Base-by-base conservation (phyloP, 2,113 vertebrate genomes). In the Apaloderma vittatum region DNA sequence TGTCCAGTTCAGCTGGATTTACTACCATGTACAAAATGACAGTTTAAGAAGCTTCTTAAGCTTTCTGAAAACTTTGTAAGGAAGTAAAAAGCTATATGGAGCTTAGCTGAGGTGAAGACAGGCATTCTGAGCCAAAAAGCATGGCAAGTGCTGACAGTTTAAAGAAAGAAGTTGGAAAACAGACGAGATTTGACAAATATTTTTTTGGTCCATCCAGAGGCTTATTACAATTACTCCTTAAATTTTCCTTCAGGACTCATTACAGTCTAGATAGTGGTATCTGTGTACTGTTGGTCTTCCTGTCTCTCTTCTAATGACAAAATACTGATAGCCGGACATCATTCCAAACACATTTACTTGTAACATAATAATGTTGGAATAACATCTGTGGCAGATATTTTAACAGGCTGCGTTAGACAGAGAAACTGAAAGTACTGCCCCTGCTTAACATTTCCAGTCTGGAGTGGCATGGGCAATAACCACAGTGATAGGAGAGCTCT, bases 71-170 rank as follows among this genome's bases (percentile, higher is more conserved):
- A 91, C 94, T 81, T 63, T 87, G 73, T 45, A 88, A 91, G 83
- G 92, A 94, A 94, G 76, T 89, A 87, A 81, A 94, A 80, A 85
- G 30, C 80, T 78, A 49, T 37, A 11, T 24, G 57, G 88, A 92
- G 74, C 91, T 97, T 87, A 96, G 88, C 80, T 89, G 91, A 88
- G 92, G 90, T 66, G 91, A 86, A 94, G 83, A 61, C 27, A 68
- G 46, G 80, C 45, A 34, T 62, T 89, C 54, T 32, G 80, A 91
- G 97, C 97, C 97, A 97, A 95, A 91, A 87, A 1, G 3, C 54
- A 87, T 0, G 34, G 94, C 32, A 92, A 76, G 92, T 75, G 91
- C 65, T 96, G 96, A 97, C 97, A 97, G 91, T 87, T 94, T 87
- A 94, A 92, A 95, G 86, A 84, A 94, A 93, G 65, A 78, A 94